A percentile compares a stretch with the other conserved stretches of the same genome.
phyloP scores from a whole-genome alignment of 2,888 invertebrate genomes.

The Hemistola chrysoprasaria region DNA sequence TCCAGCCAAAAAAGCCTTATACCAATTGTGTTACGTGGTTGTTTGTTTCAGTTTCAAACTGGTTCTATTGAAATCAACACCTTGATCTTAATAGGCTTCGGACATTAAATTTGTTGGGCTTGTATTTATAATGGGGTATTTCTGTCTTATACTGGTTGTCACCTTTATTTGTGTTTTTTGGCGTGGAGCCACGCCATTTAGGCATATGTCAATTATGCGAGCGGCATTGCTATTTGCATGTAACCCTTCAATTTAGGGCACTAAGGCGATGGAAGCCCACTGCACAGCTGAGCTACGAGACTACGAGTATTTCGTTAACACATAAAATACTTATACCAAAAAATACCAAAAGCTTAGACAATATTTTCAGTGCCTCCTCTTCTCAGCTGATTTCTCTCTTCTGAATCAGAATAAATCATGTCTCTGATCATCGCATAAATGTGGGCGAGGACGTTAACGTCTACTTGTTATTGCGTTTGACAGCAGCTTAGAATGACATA shows the following conservation, averaged over 20 bases:
- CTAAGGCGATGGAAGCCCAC: slow-evolving; percentile 6
- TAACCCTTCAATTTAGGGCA: slow-evolving; percentile 25
- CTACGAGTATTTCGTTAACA: no score
- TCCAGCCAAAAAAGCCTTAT: slow-evolving; percentile 12
- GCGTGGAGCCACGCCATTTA: slow-evolving; percentile 49
- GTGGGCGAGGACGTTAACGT: no score
- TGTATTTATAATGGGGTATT: slow-evolving; percentile 26
- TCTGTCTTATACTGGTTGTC: slow-evolving; percentile 38
- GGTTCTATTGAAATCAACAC: slow-evolving; percentile 35
- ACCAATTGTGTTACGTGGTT: slow-evolving; percentile 10
- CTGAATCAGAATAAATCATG: no score
- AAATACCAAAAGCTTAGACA: no score
- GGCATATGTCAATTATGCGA: slow-evolving; percentile 46
- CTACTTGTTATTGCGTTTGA: no score
- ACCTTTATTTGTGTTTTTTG: slow-evolving; percentile 49
- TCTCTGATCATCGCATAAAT: no score
- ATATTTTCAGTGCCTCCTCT: no score
- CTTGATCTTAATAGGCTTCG: slow-evolving; percentile 42
- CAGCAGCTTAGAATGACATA: no score
- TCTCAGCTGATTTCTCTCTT: no score
- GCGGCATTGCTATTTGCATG: slow-evolving; percentile 11
- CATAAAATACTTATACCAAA: no score
- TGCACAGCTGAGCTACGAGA: no score
- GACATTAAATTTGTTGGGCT: slow-evolving; percentile 33
- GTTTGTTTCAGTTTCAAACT: slow-evolving; percentile 15